These are phyloP conservation scores for Clunio marinus DNA, from an alignment of 2,888 invertebrate species.

Conservation along the genomic window DNA sequence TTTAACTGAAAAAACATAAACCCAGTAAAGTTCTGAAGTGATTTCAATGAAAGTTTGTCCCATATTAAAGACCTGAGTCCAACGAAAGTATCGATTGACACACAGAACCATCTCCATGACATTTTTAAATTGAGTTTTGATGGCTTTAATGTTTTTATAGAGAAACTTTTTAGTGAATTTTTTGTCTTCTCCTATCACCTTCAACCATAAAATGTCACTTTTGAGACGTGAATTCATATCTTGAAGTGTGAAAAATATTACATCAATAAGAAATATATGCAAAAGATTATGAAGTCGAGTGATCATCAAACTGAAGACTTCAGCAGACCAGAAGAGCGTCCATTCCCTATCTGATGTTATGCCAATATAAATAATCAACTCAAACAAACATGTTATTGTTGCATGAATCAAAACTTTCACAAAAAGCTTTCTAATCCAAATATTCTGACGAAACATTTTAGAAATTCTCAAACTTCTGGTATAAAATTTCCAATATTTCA, in stretches of 20 bases:
- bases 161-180: background rate
- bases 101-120: conserved; percentile 33
- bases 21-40: conserved; percentile 22
- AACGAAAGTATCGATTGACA: conserved; percentile 21
- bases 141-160: background rate
- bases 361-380: background rate
- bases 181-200: background rate
- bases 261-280: conserved; percentile 23
- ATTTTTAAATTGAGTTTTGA: conserved; percentile 20
- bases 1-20: conserved; percentile 16
- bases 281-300: conserved; percentile 14
- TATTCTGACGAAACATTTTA: background rate
- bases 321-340: conserved; percentile 18
- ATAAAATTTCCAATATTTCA: conserved; percentile 20
- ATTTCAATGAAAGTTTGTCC: conserved; percentile 27
- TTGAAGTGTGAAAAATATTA: background rate
- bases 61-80: conserved; percentile 26
- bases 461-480: background rate
- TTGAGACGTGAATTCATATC: conserved; percentile 4
- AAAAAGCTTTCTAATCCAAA: conserved; percentile 2
- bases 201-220: background rate
- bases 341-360: conserved; percentile 3
- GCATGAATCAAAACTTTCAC: conserved; percentile 15
- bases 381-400: background rate
- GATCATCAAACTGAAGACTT: conserved; percentile 10